A percentile compares a stretch with the other conserved stretches of the same genome.
Evolutionary conservation across 1,140 invertebrate genomes (phyloP).

Genomic region (Colletes latitarsis): DNA sequence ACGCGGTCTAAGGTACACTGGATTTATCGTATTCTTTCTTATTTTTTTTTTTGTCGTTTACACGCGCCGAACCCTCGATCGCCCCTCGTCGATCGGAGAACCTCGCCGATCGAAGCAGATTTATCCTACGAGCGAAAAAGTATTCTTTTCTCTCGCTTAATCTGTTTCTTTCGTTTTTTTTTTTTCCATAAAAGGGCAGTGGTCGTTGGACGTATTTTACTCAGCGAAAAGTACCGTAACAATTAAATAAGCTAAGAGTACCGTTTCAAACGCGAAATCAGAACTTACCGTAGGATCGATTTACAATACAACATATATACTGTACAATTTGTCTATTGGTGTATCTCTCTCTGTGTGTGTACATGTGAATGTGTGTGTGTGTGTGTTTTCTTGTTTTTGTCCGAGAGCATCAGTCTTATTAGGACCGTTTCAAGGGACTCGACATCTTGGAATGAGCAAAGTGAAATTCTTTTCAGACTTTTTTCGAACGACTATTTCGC

Average conservation of each 20-base stretch:
- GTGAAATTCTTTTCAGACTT: conserved; percentile 31
- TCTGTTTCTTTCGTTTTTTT: conserved; percentile 2
- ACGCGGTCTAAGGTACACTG: conserved; percentile 57
- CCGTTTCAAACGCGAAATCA: conserved; percentile 33
- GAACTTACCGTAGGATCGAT: conserved; percentile 22
- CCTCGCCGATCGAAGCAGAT: not conserved
- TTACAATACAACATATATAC: conserved; percentile 21
- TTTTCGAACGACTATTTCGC: not conserved
- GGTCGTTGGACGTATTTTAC: conserved; percentile 62
- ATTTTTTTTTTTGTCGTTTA: not conserved
- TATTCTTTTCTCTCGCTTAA: conserved; percentile 21
- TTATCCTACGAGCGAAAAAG: conserved; percentile 13
- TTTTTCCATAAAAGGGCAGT: conserved; percentile 49
- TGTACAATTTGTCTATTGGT: conserved; percentile 7
- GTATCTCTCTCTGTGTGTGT: not conserved
- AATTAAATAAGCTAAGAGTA: conserved; percentile 41
- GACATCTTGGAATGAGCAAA: conserved; percentile 42
- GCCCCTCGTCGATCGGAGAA: not conserved
- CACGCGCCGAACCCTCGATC: not conserved
- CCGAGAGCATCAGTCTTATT: conserved; percentile 45
- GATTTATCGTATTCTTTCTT: conserved; percentile 28
- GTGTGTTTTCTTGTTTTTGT: not conserved
- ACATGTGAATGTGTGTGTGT: too few relatives aligned
- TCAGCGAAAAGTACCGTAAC: conserved; percentile 42
- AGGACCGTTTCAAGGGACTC: conserved; percentile 40